phyloP scores from a whole-genome alignment of 1,140 invertebrate species.

The Drosophila sp. region DNA sequence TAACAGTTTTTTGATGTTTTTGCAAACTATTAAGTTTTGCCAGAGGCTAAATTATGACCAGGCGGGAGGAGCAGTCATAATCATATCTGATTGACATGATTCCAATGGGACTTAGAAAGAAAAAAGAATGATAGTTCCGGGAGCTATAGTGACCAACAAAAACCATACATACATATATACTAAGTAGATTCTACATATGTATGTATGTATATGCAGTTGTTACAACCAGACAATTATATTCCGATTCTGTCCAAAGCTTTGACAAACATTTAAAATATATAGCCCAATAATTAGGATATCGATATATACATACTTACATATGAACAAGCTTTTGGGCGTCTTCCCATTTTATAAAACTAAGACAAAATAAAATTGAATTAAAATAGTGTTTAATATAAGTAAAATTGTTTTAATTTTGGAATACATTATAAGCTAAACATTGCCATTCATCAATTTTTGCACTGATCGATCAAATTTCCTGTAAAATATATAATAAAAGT shows the following conservation, averaged over 20 bases:
- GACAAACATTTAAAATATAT: no score
- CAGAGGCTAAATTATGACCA: not conserved
- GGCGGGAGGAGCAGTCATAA: not conserved
- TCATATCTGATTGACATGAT: no score
- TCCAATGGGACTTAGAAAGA: no score
- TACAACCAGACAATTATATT: no score
- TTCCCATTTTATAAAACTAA: not conserved
- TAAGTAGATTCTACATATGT: no score
- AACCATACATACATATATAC: no score
- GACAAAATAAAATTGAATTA: not conserved
- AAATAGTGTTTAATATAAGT: not conserved
- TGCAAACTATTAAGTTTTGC: not conserved
- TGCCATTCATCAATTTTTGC: constrained; percentile 86
- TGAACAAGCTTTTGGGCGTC: no score
- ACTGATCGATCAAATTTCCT: constrained; percentile 87
- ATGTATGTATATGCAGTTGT: no score
- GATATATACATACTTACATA: no score
- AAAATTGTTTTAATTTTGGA: not conserved
- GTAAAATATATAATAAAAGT: constrained; percentile 83
- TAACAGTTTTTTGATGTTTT: not conserved
- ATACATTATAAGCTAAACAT: constrained; percentile 36
- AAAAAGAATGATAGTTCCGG: not conserved
- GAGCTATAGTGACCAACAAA: not conserved
- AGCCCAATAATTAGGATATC: no score
- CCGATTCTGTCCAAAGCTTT: no score